phyloP scores from a whole-genome alignment of 2,797 vertebrate genomes.

The Cuniculus paca region DNA sequence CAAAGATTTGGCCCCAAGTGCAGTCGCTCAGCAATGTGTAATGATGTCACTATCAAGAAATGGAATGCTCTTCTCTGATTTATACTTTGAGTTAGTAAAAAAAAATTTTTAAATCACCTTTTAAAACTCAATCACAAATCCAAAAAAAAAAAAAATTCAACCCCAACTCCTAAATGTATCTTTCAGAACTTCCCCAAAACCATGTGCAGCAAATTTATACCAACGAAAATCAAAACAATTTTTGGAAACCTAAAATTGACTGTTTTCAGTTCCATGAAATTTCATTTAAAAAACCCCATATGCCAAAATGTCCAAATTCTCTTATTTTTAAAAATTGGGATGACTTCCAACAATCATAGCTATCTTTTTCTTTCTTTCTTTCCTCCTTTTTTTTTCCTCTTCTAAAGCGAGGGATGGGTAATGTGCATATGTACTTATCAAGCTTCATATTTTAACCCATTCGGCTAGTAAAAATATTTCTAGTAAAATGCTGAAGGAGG shows the following conservation, averaged over 20 bases:
- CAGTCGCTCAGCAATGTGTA: slow-evolving; percentile 19
- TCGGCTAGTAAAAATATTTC: slow-evolving; percentile 70
- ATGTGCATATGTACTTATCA: slow-evolving; percentile 82
- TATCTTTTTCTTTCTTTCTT: slow-evolving; percentile 79
- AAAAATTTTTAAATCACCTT: slow-evolving; percentile 67
- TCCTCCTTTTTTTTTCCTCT: slow-evolving; percentile 3
- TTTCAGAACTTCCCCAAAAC: slow-evolving; percentile 81
- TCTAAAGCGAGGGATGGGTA: slow-evolving; percentile 77
- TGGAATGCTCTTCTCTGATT: slow-evolving; percentile 55
- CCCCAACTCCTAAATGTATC: slow-evolving; percentile 82
- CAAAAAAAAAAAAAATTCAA: slow-evolving; percentile 63
- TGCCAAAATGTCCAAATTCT: slow-evolving; percentile 83
- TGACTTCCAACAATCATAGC: slow-evolving; percentile 81
- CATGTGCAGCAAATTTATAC: slow-evolving; percentile 73
- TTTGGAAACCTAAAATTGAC: slow-evolving; percentile 81
- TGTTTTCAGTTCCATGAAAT: slow-evolving; percentile 86
- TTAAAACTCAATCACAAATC: slow-evolving; percentile 78
- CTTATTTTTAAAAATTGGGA: slow-evolving; percentile 85
- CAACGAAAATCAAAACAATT: slow-evolving; percentile 86
- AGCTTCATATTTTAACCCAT: slow-evolving; percentile 84
- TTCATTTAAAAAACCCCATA: slow-evolving; percentile 85
- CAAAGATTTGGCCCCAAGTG: slow-evolving; percentile 1
- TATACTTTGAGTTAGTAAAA: slow-evolving; percentile 50
- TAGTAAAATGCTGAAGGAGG: slow-evolving; percentile 60
- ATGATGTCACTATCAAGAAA: slow-evolving; percentile 63